Conservation (phyloP, 2,888 invertebrate species). For the Chrysina gloriosa region DNA sequence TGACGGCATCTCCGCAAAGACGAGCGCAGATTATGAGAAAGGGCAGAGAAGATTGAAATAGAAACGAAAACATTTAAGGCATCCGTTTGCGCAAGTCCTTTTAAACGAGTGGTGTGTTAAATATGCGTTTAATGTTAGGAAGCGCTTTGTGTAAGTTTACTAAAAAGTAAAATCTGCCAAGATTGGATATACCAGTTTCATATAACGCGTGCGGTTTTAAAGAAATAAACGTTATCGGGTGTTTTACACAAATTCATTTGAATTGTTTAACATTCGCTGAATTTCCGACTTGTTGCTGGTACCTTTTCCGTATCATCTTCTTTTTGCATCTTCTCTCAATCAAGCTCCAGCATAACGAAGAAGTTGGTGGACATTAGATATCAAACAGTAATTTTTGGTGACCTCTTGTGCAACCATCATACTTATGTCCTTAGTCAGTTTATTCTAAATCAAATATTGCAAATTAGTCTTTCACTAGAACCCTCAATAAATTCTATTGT, state of each 20-base stretch:
- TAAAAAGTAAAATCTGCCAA: not conserved
- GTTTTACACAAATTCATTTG: not conserved
- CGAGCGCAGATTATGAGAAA: constrained; percentile 9
- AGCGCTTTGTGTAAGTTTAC: not conserved
- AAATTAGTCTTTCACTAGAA: too few relatives aligned
- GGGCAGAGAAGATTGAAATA: constrained; percentile 24
- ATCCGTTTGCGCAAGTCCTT: not conserved
- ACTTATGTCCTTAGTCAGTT: too few relatives aligned
- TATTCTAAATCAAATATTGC: too few relatives aligned
- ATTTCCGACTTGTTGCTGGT: too few relatives aligned
- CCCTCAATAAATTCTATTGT: too few relatives aligned
- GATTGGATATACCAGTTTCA: not conserved
- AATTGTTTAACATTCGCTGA: not conserved
- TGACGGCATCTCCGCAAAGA: constrained; percentile 1
- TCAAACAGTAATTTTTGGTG: too few relatives aligned
- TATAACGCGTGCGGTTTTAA: not conserved
- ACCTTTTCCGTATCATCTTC: too few relatives aligned
- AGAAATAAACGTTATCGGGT: not conserved
- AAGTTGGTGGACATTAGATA: too few relatives aligned
- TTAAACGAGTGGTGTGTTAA: constrained; percentile 6
- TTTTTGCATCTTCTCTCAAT: too few relatives aligned
- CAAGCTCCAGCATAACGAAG: too few relatives aligned
- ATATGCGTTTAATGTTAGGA: constrained; percentile 17
- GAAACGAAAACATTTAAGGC: constrained; percentile 23
- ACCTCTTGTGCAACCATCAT: too few relatives aligned